Base-by-base conservation (phyloP, 2,797 vertebrate genomes). In the Hylomyscus alleni region DNA sequence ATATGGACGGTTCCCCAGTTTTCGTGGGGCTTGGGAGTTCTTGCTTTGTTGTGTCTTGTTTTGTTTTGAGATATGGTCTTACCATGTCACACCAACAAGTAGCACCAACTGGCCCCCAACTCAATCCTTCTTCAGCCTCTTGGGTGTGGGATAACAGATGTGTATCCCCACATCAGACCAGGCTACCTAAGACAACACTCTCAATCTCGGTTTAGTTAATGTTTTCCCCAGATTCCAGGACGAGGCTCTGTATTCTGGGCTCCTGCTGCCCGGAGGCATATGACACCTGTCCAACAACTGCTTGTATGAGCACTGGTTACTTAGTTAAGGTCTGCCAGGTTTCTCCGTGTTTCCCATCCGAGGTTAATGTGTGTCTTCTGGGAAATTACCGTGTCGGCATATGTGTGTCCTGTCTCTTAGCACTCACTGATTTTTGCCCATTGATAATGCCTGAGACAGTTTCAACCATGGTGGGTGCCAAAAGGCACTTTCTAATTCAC, bases 171-270 rank as follows among this genome's bases (percentile, higher is more conserved):
- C 29, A 62, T 26, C 67, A 12, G n/a, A 87, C 2, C n/a, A 87
- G 67, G 17, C 40, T n/a, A 10, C 76, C 31, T 77, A 88, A 37
- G 91, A 92, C 44, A 73, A 44, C 13, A 26, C 3, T 24, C 62
- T 92, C 81, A 22, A 1, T 84, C 90, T 52, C 20, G 56, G 47
- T 80, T 85, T 91, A 92, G 90, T 37, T 58, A 34, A 78, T n/a
- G 8, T 56, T 56, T 83, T 47, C 81, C 84, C n/a, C 92, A 58
- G 44, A 81, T 56, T 44, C n/a, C 4, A 76, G 26, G 22, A 37
- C 56, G 1, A 10, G 73, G 34, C 65, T 75, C 40, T 73, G 31
- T 29, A 24, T 47, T n/a, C 78, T 14, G 3, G 47, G 26, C 20
- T 1, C 1, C 1, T 60, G 5, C 2, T 50, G 9, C 81, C 54